phyloP scores from a whole-genome alignment of 2,888 invertebrate genomes.

The Amiota mariae region DNA sequence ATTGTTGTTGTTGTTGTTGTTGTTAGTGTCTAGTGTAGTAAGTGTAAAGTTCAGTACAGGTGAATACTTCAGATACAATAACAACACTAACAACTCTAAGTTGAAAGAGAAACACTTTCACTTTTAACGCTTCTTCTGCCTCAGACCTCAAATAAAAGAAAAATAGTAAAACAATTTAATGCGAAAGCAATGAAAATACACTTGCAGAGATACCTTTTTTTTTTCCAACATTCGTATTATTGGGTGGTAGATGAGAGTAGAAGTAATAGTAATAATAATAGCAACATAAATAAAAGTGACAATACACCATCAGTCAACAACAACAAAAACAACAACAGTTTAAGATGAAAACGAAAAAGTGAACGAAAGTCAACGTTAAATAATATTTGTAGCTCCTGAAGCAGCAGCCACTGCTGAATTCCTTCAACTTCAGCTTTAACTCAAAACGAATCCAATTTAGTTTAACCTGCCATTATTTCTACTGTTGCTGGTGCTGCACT shows the following conservation, averaged over 20 bases:
- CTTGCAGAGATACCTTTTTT: conserved; percentile 30
- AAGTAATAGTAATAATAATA: conserved; percentile 50
- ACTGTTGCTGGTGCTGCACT: no score
- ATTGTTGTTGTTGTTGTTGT: conserved; percentile 42
- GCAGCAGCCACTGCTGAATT: conserved; percentile 45
- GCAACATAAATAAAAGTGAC: conserved; percentile 21
- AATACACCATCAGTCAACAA: background rate
- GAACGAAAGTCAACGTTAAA: conserved; percentile 50
- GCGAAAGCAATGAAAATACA: conserved; percentile 16
- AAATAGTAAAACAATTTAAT: conserved; percentile 14
- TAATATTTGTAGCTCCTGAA: conserved; percentile 45
- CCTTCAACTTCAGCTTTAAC: background rate
- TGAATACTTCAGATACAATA: conserved; percentile 50
- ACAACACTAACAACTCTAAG: conserved; percentile 39
- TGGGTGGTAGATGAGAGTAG: no score
- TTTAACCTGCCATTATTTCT: background rate
- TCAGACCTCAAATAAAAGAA: conserved; percentile 46
- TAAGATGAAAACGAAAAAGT: conserved; percentile 46
- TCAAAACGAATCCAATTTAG: conserved; percentile 17
- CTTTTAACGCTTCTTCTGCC: conserved; percentile 25
- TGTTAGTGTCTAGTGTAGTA: conserved; percentile 35
- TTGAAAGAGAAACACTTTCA: conserved; percentile 32
- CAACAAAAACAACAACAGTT: no score
- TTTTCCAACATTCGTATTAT: conserved; percentile 35
- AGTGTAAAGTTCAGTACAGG: conserved; percentile 64